Base-by-base conservation (phyloP, 1,140 invertebrate genomes). In the Chironomus tepperi region DNA sequence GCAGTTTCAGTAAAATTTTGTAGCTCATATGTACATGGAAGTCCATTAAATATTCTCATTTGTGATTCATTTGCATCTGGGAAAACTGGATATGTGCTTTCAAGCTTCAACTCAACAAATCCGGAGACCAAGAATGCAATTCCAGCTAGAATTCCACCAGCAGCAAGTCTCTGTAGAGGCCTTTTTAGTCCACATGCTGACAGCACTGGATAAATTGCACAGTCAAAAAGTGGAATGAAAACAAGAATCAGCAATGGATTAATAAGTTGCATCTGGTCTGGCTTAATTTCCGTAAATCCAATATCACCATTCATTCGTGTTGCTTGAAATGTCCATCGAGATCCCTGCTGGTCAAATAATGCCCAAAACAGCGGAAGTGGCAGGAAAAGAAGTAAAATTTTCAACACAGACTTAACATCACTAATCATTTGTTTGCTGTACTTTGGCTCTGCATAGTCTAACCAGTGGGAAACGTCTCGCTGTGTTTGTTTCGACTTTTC, bases 281-380 rank as follows among this genome's bases (percentile, higher is more conserved):
- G 93, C 76, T 94, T 89, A 10, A 97, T 84, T 0, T 85, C 84
- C 16, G 86, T 86, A 75, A 85, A 87, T 1, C 88, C 87, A 3
- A 97, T 80, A n/a, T 88, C 81, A 9, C 96, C 94, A 79, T 95
- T 85, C 93, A 98, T 96, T 76, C 90, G 86, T 0, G 90, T 89
- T 8, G 96, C 96, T 86, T 98, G 96, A 75, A 98, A 88, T 0
- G 95, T 97, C 97, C 97, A 99, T 73, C 92, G 87, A 0, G 96
- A 98, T 12, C 95, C 96, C 88, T 91, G 90, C 81, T 92, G 90
- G 79, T 91, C 90, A 79, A 90, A 91, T 0, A 96, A 83, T 3
- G 92, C 90, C 93, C 93, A 94, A 81, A 94, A 95, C 7, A 94
- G 79, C 0, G 93, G 92, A 10, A 94, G 79, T 0, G 93, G 93